Evolutionary conservation across 2,113 vertebrate species (phyloP).

Genomic region (Laticauda colubrina): DNA sequence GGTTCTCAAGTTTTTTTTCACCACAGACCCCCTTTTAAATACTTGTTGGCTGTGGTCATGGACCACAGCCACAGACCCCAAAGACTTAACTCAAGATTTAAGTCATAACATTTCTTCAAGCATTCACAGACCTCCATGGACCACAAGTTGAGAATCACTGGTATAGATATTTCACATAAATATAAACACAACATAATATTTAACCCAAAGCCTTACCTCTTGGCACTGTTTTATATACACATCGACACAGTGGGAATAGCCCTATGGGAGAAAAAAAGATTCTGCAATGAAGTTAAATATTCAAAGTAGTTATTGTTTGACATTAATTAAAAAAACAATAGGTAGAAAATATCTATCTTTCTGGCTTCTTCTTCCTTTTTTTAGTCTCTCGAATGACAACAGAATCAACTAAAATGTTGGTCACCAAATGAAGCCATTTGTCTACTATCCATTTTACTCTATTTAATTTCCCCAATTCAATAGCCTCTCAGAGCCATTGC

Average conservation of each 20-base stretch:
- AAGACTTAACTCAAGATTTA: not conserved
- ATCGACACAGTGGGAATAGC: constrained; percentile 98
- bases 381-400: not conserved
- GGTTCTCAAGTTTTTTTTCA: not conserved
- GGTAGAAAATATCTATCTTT: not conserved
- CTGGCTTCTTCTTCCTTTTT: not conserved
- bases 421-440: not conserved
- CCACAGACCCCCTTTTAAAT: not conserved
- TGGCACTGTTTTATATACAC: constrained; percentile 99
- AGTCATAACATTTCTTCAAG: not conserved
- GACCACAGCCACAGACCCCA: accelerated
- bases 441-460: not conserved
- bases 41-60: not conserved
- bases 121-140: not conserved
- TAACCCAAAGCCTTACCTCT: constrained; percentile 77
- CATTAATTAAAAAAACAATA: not conserved
- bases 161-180: not conserved
- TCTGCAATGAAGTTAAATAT: constrained; percentile 29
- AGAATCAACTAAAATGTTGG: not conserved
- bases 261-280: constrained; percentile 67
- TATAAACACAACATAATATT: not conserved
- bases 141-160: not conserved
- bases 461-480: not conserved
- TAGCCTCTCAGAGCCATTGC: not conserved
- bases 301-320: not conserved